These are phyloP conservation scores for Dynastes maya DNA, from an alignment of 2,888 invertebrate species.

Conservation along the genomic window DNA sequence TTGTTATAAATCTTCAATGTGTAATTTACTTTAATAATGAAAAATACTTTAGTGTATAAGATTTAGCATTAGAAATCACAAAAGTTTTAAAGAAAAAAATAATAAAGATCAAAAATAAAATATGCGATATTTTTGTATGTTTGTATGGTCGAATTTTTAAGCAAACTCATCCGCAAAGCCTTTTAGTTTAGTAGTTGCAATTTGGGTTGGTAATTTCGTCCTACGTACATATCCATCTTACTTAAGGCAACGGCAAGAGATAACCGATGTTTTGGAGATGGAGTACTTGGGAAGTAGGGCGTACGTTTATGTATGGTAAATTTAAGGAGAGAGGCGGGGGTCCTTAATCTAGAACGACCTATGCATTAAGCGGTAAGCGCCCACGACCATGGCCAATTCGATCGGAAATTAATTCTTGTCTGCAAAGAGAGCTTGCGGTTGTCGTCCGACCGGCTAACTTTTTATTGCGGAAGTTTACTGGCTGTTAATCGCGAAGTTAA, in stretches of 20 bases:
- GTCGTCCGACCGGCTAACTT: not conserved
- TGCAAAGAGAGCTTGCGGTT: not conserved
- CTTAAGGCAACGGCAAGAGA: not conserved
- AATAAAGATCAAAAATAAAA: too few species aligned
- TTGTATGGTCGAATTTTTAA: too few species aligned
- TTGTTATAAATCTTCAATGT: too few species aligned
- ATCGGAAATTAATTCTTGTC: slow-evolving; percentile 7
- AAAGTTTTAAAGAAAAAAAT: too few species aligned
- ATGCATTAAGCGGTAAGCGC: slow-evolving; percentile 8
- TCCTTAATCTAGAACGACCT: not conserved
- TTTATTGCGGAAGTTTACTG: too few species aligned
- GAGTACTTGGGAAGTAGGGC: not conserved
- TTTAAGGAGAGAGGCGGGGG: not conserved
- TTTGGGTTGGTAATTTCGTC: not conserved
- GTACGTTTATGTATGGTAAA: slow-evolving; percentile 1
- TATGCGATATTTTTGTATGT: too few species aligned
- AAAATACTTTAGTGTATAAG: too few species aligned
- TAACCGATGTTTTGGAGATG: not conserved
- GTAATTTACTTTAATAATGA: too few species aligned
- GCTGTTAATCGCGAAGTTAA: too few species aligned
- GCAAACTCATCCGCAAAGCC: not conserved
- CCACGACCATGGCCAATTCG: not conserved
- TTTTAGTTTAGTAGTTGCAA: not conserved
- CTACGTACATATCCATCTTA: not conserved
- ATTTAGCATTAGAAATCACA: too few species aligned